These are phyloP conservation scores for Ptiloglossa arizonensis DNA, from an alignment of 1,140 invertebrate species.

Conservation along the genomic window DNA sequence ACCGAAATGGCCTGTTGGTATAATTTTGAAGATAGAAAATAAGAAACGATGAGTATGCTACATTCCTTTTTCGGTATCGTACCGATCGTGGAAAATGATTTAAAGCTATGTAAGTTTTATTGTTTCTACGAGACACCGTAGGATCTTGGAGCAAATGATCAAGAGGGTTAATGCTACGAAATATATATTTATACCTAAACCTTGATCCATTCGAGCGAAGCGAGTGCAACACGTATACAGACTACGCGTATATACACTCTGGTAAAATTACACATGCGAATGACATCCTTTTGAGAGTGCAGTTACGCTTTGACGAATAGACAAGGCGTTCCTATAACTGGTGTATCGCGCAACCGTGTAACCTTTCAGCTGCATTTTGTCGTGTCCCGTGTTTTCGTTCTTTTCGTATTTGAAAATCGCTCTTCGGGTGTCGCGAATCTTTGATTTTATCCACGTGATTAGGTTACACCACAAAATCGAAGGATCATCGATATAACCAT, in stretches of 20 bases:
- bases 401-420: conserved; percentile 8
- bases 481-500: conserved; percentile 26
- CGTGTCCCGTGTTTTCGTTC: conserved; percentile 33
- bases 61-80: too few relatives aligned
- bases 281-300: conserved; percentile 60
- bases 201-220: too few relatives aligned
- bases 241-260: not conserved
- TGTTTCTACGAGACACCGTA: too few relatives aligned
- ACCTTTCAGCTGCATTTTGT: conserved; percentile 52
- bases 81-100: too few relatives aligned
- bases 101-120: too few relatives aligned
- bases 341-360: conserved; percentile 52
- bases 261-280: not conserved
- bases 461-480: conserved; percentile 54
- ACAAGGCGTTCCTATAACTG: conserved; percentile 44
- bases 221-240: not conserved
- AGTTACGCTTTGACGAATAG: conserved; percentile 60
- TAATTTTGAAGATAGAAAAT: too few relatives aligned
- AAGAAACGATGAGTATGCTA: too few relatives aligned
- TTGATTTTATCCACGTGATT: conserved; percentile 38
- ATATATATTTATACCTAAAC: too few relatives aligned
- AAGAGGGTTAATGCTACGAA: too few relatives aligned
- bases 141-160: too few relatives aligned
- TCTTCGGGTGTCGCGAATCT: conserved; percentile 18
- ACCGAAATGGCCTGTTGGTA: too few relatives aligned